Evolutionary conservation across 37 sponge, comb jelly and placozoan genomes (phyloP).

Genomic region (Ephydatia muelleri): DNA sequence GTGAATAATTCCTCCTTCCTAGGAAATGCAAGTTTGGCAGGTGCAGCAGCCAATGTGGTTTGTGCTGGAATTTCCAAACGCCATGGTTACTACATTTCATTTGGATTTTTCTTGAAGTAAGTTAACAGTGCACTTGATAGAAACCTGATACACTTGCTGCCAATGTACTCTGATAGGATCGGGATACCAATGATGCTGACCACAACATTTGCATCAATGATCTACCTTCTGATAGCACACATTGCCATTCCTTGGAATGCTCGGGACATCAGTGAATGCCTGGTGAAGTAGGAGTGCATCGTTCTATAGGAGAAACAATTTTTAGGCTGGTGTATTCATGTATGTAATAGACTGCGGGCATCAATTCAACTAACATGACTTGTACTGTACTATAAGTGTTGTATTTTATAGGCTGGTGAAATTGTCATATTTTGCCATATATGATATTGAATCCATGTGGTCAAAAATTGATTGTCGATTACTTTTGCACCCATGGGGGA

Average conservation of each 20-base stretch:
- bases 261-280: neutral
- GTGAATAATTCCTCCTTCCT: neutral
- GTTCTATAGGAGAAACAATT: no score
- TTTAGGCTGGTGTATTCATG: no score
- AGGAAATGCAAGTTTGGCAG: slow-evolving; percentile 96
- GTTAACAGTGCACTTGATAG: neutral
- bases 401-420: no score
- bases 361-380: no score
- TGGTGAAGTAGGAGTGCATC: no score
- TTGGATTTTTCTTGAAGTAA: slow-evolving; percentile 91
- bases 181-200: slow-evolving; percentile 97
- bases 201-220: slow-evolving; percentile 75
- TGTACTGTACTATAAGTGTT: no score
- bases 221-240: slow-evolving; percentile 93
- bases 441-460: no score
- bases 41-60: slow-evolving; percentile 98
- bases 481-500: no score
- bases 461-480: no score
- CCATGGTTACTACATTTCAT: slow-evolving; percentile 91
- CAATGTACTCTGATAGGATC: slow-evolving; percentile 50
- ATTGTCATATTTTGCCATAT: no score
- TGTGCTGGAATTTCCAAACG: slow-evolving; percentile 95
- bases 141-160: neutral
- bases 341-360: no score
- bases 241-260: slow-evolving; percentile 71